Percentiles rank a stretch among this genome's conserved stretches.
Conservation (phyloP, 2,888 invertebrate species). For the Cartodere bifasciata region DNA sequence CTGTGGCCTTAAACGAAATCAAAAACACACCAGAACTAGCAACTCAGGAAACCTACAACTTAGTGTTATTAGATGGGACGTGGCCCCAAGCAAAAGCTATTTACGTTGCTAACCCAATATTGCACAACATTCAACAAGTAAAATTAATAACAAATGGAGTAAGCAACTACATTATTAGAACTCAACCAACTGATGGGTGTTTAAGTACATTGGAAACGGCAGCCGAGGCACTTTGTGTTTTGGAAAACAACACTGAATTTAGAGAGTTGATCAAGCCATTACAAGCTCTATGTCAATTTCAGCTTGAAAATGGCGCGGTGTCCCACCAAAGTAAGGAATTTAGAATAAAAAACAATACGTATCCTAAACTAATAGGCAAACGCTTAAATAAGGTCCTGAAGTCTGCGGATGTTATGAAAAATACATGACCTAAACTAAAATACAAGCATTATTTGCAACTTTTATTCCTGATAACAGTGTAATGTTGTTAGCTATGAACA, state of each 20-base stretch:
- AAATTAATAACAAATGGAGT: constrained; percentile 58
- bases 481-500: no score
- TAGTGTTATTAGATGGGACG: constrained; percentile 83
- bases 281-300: constrained; percentile 72
- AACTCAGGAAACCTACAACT: constrained; percentile 45
- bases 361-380: constrained; percentile 70
- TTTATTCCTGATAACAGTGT: no score
- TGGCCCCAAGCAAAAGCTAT: constrained; percentile 94
- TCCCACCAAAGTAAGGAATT: constrained; percentile 89
- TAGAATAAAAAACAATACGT: constrained; percentile 63
- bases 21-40: constrained; percentile 37
- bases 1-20: constrained; percentile 61
- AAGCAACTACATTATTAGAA: constrained; percentile 85
- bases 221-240: constrained; percentile 60
- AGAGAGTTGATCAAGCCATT: constrained; percentile 64
- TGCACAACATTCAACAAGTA: constrained; percentile 67
- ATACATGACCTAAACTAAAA: no score
- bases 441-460: no score
- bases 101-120: constrained; percentile 64
- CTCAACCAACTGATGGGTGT: constrained; percentile 85
- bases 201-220: constrained; percentile 84
- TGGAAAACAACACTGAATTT: constrained; percentile 58
- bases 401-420: constrained; percentile 23
- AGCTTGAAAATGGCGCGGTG: constrained; percentile 82
- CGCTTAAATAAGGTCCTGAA: constrained; percentile 49